phyloP scores from a whole-genome alignment of 2,797 vertebrate species.

The Adrianichthys oophorus region DNA sequence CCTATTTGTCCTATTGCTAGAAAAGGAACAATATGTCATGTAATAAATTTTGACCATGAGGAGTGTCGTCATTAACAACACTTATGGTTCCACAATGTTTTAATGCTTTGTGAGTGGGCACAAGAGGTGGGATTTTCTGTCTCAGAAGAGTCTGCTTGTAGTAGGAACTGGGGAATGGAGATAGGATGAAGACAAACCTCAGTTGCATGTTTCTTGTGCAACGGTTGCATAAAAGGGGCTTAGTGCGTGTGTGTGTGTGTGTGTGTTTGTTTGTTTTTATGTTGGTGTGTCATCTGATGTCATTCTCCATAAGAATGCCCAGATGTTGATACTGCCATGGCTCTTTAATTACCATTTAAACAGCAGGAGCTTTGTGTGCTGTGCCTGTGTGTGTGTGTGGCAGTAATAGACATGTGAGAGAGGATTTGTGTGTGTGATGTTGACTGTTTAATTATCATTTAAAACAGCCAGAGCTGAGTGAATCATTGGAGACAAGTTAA shows the following conservation, averaged over 20 bases:
- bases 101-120: no score
- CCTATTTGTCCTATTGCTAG: no score
- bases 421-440: conserved; percentile 71
- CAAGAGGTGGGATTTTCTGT: no score
- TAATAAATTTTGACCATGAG: no score
- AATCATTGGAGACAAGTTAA: conserved; percentile 92
- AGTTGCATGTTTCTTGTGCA: no score
- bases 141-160: no score
- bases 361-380: conserved; percentile 83
- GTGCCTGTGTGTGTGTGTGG: conserved; percentile 12
- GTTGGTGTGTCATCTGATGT: conserved; percentile 48
- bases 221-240: conserved; percentile 25
- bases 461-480: conserved; percentile 96
- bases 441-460: conserved; percentile 99
- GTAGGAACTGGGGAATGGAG: no score
- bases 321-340: conserved; percentile 97
- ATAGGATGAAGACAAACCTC: no score
- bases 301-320: conserved; percentile 76
- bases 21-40: no score
- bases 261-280: conserved; percentile 15
- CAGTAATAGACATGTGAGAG: neutral
- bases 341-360: conserved; percentile 99
- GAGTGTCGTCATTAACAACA: no score
- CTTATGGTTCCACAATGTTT: no score
- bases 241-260: conserved; percentile 18